Percentiles rank a stretch among this genome's conserved stretches.
Conservation (phyloP, 2,888 invertebrate genomes). For the Dichetophora obliterata region DNA sequence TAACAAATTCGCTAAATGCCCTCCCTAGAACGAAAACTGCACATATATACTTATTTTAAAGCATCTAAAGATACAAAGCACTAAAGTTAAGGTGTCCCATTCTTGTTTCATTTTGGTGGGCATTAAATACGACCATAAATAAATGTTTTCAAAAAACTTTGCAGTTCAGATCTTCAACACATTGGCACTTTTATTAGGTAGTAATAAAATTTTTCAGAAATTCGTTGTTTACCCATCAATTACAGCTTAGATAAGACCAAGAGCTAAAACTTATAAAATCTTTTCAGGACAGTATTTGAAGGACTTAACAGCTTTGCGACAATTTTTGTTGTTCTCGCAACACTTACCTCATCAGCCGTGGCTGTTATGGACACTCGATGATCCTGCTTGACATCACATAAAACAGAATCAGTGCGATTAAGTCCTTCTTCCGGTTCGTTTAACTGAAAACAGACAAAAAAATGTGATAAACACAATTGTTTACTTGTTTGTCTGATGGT, state of each 20-base stretch:
- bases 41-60: no score
- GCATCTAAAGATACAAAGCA: no score
- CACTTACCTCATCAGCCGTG: slow-evolving; percentile 65
- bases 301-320: no score
- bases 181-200: no score
- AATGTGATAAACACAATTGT: background rate
- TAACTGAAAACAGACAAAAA: slow-evolving; percentile 56
- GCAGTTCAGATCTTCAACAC: no score
- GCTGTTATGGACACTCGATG: slow-evolving; percentile 65
- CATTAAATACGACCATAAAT: no score
- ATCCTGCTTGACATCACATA: slow-evolving; percentile 62
- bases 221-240: background rate
- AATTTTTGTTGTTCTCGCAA: background rate
- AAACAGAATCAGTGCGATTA: slow-evolving; percentile 65
- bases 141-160: no score
- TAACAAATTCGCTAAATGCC: no score
- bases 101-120: no score
- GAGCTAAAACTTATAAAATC: background rate
- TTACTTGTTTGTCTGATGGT: background rate
- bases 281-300: background rate
- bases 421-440: slow-evolving; percentile 66
- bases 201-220: background rate
- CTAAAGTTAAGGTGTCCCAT: no score
- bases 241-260: background rate
- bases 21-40: no score